phyloP scores from a whole-genome alignment of 2,113 vertebrate genomes.

The Zapornia atra region DNA sequence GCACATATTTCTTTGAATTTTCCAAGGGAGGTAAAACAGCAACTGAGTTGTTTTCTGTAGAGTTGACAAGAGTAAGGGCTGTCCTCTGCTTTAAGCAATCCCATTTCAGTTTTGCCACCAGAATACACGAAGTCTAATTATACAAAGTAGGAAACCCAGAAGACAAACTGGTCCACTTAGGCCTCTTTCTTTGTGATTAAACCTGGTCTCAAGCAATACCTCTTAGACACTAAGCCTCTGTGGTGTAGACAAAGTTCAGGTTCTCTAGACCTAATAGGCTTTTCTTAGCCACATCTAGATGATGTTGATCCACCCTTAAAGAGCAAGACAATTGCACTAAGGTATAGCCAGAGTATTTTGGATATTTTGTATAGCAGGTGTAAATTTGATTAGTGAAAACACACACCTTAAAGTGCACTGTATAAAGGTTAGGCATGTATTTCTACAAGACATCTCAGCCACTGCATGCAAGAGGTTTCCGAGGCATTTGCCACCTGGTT shows the following conservation, averaged over 20 bases:
- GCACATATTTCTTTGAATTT: neutral
- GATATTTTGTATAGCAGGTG: neutral
- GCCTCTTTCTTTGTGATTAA: neutral
- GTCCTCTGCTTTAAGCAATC: neutral
- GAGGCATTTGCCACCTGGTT: neutral
- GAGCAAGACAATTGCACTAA: neutral
- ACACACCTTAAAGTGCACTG: neutral
- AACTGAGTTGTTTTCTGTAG: neutral
- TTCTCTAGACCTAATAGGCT: neutral
- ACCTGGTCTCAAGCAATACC: neutral
- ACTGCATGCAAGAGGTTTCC: neutral
- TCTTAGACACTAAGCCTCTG: neutral
- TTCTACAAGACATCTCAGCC: neutral
- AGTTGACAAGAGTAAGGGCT: neutral
- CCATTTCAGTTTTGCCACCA: neutral
- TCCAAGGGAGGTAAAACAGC: neutral
- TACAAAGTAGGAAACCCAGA: neutral
- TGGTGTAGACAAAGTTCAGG: neutral
- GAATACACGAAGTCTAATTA: neutral
- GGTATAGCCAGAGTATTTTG: neutral
- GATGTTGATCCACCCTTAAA: neutral
- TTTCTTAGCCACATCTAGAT: neutral
- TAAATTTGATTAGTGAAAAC: neutral
- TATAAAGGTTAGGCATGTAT: neutral
- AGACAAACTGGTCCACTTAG: neutral